phyloP scores from a whole-genome alignment of 2,797 vertebrate species.

The Menidia menidia region DNA sequence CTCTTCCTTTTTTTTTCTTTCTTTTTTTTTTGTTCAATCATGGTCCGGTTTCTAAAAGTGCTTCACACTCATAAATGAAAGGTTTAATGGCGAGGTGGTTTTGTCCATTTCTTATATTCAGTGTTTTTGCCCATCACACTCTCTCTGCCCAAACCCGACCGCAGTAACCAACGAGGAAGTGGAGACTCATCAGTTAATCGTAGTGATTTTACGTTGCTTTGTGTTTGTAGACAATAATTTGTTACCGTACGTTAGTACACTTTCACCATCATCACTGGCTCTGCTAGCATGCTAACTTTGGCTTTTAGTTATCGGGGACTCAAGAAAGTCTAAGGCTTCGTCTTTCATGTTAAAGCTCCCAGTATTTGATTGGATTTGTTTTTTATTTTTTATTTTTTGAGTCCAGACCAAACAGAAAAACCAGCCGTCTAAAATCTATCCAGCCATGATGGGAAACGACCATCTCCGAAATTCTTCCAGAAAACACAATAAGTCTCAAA shows the following conservation, averaged over 20 bases:
- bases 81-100: not conserved
- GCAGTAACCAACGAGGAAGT: not conserved
- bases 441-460: too few relatives aligned
- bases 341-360: not conserved
- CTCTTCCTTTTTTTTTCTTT: not conserved
- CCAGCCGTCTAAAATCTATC: too few relatives aligned
- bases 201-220: not conserved
- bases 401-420: not conserved
- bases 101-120: not conserved
- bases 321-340: not conserved
- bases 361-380: too few relatives aligned
- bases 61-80: not conserved
- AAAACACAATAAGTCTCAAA: too few relatives aligned
- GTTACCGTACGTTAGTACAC: not conserved
- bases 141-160: not conserved
- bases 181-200: not conserved
- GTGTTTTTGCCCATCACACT: not conserved
- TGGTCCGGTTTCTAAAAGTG: not conserved
- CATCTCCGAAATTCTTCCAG: too few relatives aligned
- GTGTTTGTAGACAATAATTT: not conserved
- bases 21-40: not conserved
- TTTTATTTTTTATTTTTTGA: too few relatives aligned
- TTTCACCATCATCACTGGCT: not conserved
- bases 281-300: constrained; percentile 5
- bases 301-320: not conserved